These are phyloP conservation scores for Morpho achilles DNA, from an alignment of 2,888 invertebrate genomes.

Conservation along the genomic window DNA sequence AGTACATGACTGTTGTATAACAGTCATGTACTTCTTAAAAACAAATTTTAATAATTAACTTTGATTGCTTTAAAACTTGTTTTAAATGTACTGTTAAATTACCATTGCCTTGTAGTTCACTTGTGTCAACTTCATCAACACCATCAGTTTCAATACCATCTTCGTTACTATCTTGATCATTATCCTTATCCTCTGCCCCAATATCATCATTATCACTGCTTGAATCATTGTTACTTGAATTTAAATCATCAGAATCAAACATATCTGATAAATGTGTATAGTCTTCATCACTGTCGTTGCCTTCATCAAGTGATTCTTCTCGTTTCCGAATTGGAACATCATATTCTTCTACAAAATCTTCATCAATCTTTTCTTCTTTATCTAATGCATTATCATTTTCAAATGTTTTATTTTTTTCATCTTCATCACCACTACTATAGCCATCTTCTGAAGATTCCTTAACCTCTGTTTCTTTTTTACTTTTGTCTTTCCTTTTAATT, in stretches of 20 bases:
- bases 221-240: conserved; percentile 42
- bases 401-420: conserved; percentile 26
- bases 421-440: conserved; percentile 52
- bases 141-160: conserved; percentile 30
- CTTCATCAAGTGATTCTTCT: conserved; percentile 50
- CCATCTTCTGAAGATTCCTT: conserved; percentile 66
- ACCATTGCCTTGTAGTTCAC: conserved; percentile 34
- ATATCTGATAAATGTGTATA: conserved; percentile 63
- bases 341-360: conserved; percentile 57
- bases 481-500: conserved; percentile 27
- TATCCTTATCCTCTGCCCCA: conserved; percentile 28
- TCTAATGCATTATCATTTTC: conserved; percentile 12
- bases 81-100: too few species aligned
- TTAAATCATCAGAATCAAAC: conserved; percentile 58
- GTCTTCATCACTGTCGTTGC: conserved; percentile 57
- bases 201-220: conserved; percentile 34
- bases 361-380: conserved; percentile 30
- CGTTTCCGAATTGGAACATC: conserved; percentile 56
- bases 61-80: too few species aligned
- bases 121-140: conserved; percentile 38
- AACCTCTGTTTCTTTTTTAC: conserved; percentile 33
- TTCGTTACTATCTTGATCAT: conserved; percentile 20
- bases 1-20: too few species aligned
- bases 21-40: too few species aligned
- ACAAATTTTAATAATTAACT: too few species aligned